Percentiles rank a stretch among this genome's conserved stretches.
Conservation (phyloP, 2,113 vertebrate genomes). For the Scalopus aquaticus region DNA sequence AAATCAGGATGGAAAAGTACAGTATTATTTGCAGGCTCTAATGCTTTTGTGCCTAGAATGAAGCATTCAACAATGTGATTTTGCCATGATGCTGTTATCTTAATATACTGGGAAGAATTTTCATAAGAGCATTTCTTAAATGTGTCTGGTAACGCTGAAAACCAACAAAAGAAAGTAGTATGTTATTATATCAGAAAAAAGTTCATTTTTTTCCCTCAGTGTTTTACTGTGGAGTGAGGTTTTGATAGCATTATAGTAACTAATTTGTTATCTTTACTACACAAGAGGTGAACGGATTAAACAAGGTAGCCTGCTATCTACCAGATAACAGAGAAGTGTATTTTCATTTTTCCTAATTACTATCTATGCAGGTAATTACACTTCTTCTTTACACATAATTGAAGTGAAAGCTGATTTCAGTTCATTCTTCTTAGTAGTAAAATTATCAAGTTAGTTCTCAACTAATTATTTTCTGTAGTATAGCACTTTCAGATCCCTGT, state of each 20-base stretch:
- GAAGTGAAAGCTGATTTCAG: conserved; percentile 85
- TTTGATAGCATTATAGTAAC: conserved; percentile 71
- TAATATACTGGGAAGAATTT: conserved; percentile 6
- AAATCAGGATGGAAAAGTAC: conserved; percentile 23
- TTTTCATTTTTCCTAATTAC: conserved; percentile 86
- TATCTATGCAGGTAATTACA: conserved; percentile 87
- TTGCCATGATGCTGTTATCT: conserved; percentile 24
- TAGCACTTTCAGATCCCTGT: conserved; percentile 85
- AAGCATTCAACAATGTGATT: conserved; percentile 1
- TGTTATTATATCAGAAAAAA: conserved; percentile 17
- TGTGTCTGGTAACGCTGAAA: neutral
- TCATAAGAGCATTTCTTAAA: neutral
- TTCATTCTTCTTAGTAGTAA: conserved; percentile 85
- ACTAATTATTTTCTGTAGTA: conserved; percentile 89
- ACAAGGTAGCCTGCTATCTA: conserved; percentile 81
- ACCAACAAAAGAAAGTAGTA: neutral
- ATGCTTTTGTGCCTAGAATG: conserved; percentile 6
- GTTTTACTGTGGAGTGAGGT: conserved; percentile 49
- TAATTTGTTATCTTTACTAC: conserved; percentile 79
- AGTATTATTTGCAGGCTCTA: neutral
- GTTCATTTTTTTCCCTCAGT: neutral
- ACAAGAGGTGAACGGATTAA: conserved; percentile 82
- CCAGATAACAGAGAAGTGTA: conserved; percentile 81
- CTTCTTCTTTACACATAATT: conserved; percentile 86
- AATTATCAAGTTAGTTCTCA: conserved; percentile 88